A percentile compares a stretch with the other conserved stretches of the same genome.
Evolutionary conservation across 2,797 vertebrate species (phyloP).

Genomic region (Manis pentadactyla): DNA sequence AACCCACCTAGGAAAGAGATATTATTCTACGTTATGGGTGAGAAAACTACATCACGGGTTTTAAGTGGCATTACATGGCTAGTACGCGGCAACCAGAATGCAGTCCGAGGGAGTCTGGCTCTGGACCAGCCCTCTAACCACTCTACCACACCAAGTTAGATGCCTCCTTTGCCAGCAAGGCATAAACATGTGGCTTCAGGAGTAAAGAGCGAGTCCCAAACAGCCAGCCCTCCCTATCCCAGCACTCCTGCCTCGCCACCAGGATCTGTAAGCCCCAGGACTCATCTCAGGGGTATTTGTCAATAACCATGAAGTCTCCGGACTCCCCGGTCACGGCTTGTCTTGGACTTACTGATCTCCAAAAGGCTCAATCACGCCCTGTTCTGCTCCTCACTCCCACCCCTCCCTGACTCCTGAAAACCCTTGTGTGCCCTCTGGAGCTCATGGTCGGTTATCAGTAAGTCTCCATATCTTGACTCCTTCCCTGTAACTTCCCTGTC

Average conservation of each 20-base stretch:
- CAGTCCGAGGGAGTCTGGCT: neutral
- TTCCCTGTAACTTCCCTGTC: neutral
- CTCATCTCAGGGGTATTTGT: no score
- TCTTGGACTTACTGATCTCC: neutral
- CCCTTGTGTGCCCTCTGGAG: neutral
- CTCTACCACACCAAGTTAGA: fast-evolving
- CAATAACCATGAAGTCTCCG: neutral
- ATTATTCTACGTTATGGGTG: neutral
- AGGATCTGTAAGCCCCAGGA: neutral
- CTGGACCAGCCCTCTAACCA: neutral
- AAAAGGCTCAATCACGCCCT: neutral
- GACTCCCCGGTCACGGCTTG: neutral
- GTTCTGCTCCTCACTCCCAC: neutral
- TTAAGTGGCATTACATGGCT: neutral
- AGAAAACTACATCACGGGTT: neutral
- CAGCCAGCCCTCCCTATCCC: no score
- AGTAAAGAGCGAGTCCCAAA: neutral
- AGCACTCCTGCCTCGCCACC: neutral
- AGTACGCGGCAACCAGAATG: neutral
- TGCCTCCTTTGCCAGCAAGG: neutral
- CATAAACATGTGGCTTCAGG: no score
- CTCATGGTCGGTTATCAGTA: neutral
- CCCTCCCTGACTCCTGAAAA: neutral
- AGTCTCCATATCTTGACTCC: neutral
- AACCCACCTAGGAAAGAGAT: neutral